Conservation (phyloP, 2,797 vertebrate genomes). For the Microctenopoma stevenorrisi region DNA sequence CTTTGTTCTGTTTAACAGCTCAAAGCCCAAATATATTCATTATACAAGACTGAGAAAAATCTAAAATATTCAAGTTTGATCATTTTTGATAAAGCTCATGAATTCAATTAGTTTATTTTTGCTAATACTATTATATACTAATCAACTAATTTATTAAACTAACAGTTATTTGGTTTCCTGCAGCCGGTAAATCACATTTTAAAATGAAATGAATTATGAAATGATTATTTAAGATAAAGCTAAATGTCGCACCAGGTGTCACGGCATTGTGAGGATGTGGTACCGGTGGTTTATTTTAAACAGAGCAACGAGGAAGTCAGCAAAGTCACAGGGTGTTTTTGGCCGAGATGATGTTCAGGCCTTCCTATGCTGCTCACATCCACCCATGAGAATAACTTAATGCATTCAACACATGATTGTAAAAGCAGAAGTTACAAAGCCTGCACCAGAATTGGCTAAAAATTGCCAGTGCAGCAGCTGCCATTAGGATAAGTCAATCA, state of each 20-base stretch:
- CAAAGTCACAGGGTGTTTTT: not conserved
- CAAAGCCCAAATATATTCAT: not conserved
- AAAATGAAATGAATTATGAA: not conserved
- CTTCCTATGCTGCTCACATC: not conserved
- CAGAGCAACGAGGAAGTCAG: not conserved
- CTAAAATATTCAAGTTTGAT: not conserved
- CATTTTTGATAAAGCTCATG: not conserved
- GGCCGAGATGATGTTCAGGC: not conserved
- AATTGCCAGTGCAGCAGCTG: slow-evolving; percentile 2
- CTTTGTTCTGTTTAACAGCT: not conserved
- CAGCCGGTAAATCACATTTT: not conserved
- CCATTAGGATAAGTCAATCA: slow-evolving; percentile 27
- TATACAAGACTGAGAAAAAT: not conserved
- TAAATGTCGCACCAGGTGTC: accelerated
- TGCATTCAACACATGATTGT: not conserved
- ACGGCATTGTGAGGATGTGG: not conserved
- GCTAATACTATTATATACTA: too few species aligned
- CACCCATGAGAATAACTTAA: not conserved
- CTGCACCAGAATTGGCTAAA: not conserved
- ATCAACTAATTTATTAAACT: not conserved
- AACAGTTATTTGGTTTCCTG: not conserved
- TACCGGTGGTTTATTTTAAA: not conserved
- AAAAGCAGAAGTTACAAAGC: not conserved
- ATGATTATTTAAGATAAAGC: too few species aligned
- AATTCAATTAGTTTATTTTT: too few species aligned